Base-by-base conservation (phyloP, 2,797 vertebrate genomes). In the Chelonia mydas region DNA sequence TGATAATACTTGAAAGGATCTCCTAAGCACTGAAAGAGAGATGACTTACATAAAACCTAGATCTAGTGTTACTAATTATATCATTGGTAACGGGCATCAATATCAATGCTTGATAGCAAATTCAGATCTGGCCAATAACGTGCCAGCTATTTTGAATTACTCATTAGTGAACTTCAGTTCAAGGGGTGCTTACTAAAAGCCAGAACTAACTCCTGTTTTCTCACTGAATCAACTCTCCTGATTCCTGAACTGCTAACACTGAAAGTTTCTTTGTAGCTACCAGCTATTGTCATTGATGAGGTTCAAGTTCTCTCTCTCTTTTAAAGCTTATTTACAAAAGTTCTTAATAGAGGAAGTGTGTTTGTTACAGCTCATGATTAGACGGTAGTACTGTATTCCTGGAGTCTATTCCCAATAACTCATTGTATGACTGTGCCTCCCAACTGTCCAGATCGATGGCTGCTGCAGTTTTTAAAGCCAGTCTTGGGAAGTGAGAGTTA, bases 91-190 rank as follows among this genome's bases (percentile, higher is more conserved):
- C 87, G 93, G 83, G 51, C 79, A 91, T 84, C 41, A 87, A n/a
- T 95, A 92, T 49, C 79, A 91, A 2, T 65, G 47, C 72, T 85
- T 50, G 80, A 86, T 85, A 95, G 89, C 57, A 93, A 96, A 92
- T 74, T 90, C 78, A 1, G 90, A 31, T 33, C 89, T 94, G 84
- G 85, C 65, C 84, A 90, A 54, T 33, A 54, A 94, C 82, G 88
- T 96, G 94, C 95, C 87, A 94, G 92, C 91, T 95, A 93, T 88
- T 96, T 57, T 87, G 89, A 96, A 91, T 55, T 82, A 92, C 59
- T 94, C 89, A 93, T 96, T 90, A 96, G 51, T 49, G 83, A 91
- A 87, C 77, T 90, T 94, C 91, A 89, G 83, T 94, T 95, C 93
- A 94, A 88, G 89, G 91, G 80, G n/a, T 89, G 45, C 74, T 95